A percentile compares a stretch with the other conserved stretches of the same genome.
phyloP scores from a whole-genome alignment of 1,140 invertebrate genomes.

The Hyles euphorbiae region DNA sequence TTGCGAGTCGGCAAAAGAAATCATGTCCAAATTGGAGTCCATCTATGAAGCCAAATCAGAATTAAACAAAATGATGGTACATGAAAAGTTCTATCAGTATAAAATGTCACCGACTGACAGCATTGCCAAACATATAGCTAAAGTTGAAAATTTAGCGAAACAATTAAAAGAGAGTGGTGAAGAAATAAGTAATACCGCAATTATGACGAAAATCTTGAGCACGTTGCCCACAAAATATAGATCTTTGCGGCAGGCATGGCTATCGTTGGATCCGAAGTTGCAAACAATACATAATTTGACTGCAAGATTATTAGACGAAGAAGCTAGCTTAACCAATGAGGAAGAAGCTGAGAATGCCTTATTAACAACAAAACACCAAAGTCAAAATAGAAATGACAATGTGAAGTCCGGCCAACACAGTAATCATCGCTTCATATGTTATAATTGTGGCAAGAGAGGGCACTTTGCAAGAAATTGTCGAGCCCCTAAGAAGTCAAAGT shows the following conservation, averaged over 20 bases:
- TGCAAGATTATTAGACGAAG: conserved; percentile 30
- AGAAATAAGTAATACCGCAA: conserved; percentile 31
- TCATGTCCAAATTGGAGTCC: conserved; percentile 40
- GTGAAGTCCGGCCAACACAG: background rate
- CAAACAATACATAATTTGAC: conserved; percentile 38
- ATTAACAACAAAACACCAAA: conserved; percentile 12
- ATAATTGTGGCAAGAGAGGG: conserved; percentile 34
- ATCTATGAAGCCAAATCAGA: conserved; percentile 30
- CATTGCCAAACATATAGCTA: conserved; percentile 39
- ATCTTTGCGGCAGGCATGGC: conserved; percentile 42
- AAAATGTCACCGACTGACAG: conserved; percentile 26
- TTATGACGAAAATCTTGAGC: conserved; percentile 44
- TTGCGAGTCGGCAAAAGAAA: conserved; percentile 21
- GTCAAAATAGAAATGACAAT: background rate
- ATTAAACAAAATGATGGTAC: conserved; percentile 9
- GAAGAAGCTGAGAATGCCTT: conserved; percentile 28
- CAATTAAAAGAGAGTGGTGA: conserved; percentile 41
- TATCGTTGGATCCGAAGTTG: conserved; percentile 35
- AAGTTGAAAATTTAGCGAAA: conserved; percentile 41
- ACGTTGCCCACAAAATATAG: conserved; percentile 36
- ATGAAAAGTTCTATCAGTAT: conserved; percentile 9
- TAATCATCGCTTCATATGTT: conserved; percentile 29
- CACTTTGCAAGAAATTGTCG: conserved; percentile 30
- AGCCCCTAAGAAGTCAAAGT: conserved; percentile 1
- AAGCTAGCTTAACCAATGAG: conserved; percentile 22